Evolutionary conservation across 2,113 vertebrate genomes (phyloP).

Genomic region (Crotalus tigris): DNA sequence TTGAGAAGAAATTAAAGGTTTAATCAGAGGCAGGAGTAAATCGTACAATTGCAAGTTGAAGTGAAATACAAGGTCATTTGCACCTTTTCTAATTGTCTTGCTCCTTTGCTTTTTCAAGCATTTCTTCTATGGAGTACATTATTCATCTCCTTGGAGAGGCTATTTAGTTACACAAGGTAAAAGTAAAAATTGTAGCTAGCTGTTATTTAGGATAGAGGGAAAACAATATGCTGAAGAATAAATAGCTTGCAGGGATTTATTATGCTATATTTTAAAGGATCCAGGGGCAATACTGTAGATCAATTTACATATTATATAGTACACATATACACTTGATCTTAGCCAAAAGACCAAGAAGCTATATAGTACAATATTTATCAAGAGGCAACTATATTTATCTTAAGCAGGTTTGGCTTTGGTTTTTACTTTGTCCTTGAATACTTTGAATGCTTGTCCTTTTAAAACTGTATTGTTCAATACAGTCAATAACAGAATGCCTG

Average conservation of each 20-base stretch:
- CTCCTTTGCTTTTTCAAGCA: neutral
- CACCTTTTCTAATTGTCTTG: neutral
- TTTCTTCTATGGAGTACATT: neutral
- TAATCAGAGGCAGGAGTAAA: neutral
- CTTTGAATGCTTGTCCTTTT: neutral
- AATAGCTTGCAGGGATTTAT: slow-evolving; percentile 27
- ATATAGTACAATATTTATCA: slow-evolving; percentile 12
- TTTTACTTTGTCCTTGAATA: slow-evolving; percentile 30
- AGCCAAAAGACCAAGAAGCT: neutral
- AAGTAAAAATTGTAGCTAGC: slow-evolving; percentile 23
- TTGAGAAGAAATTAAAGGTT: neutral
- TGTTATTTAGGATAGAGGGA: neutral
- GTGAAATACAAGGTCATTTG: slow-evolving; percentile 12
- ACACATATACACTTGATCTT: neutral
- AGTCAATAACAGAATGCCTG: neutral
- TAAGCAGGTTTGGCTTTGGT: neutral
- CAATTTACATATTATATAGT: slow-evolving; percentile 36
- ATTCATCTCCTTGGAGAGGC: neutral
- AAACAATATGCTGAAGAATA: slow-evolving; percentile 18
- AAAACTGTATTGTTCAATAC: neutral
- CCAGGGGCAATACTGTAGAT: neutral
- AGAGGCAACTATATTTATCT: slow-evolving; percentile 19
- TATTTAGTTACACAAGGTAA: slow-evolving; percentile 3
- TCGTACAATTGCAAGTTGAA: neutral
- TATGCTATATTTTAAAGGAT: slow-evolving; percentile 32